Base-by-base conservation (phyloP, 2,113 vertebrate species). In the Cairina moschata region DNA sequence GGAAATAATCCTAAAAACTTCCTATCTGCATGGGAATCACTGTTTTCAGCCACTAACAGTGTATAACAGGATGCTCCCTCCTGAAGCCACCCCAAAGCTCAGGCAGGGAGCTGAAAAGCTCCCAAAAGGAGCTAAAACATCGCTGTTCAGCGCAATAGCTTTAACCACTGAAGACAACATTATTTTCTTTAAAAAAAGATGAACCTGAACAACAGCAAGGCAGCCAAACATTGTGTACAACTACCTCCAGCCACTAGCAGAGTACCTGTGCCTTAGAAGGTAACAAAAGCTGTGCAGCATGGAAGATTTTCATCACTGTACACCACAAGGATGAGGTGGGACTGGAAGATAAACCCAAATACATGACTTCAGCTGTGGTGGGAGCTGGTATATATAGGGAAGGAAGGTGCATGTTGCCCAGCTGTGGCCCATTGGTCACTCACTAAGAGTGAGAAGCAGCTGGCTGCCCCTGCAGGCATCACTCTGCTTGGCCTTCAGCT, bases 271-370 rank as follows among this genome's bases (percentile, higher is more conserved):
- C 6, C 31, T 28, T 8, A 1, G 21, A 28, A 48, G n/a, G 20
- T 6, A 14, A 38, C 2, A 3, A 16, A 3, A 52, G 42, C 42
- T 9, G 4, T 15, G 17, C 8, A 13, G 32, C 9, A 36, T 25
- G 13, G 20, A 54, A 16, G 40, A 48, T 1, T 48, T 59, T 8
- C 20, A 29, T 4, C 34, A n/a, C 5, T 17, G 3, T 0, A 1
- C 3, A 0, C 44, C 13, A 31, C 4, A 5, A 46, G 36, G 5
- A 63, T 9, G 2, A 55, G 20, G 36, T 21, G 7, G 12, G 8
- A n/a, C 4, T 42, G 2, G 11, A 48, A 23, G 7, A 17, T 2
- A 1, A 34, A 32, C 8, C 55, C 42, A 40, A 46, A 29, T 6
- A 40, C 13, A 13, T 1, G 4, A 29, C 11, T 66, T 11, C 14